Evolutionary conservation across 2,113 vertebrate genomes (phyloP), one percentile per base, ranked within the genome.

Genomic region (Marmota flaviventris): DNA sequence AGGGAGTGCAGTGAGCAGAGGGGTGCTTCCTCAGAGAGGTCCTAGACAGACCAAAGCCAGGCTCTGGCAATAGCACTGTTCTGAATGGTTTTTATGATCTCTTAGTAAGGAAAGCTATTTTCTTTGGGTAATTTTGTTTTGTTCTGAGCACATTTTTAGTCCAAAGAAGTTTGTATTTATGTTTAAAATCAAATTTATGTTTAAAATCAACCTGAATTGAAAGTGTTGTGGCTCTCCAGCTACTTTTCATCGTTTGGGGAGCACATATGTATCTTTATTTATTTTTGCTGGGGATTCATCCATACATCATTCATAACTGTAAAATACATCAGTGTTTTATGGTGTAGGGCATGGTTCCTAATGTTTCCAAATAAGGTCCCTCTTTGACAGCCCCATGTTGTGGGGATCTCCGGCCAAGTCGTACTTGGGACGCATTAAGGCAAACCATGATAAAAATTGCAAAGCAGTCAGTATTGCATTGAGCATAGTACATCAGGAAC

Each of bases 181-280:
- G 37, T 70, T 92, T 81, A 85, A 92, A 81, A 93, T 92, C 34
- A 76, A 94, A 92, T 51, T 91, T 81, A 91, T 75, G 37, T 70
- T 92, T 81, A 85, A 92, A 81, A 93, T 92, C 34, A 76, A 94
- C 48, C 32, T 16, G 24, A 95, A 69, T 18, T 94, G 63, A 75
- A 95, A 96, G 10, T 88, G 2, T 2, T 70, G 11, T 84, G 37
- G 4, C 65, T 94, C 42, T 94, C 78, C 79, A 89, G 65, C 42
- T 93, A 51, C 48, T 51, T 51, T 51, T 51, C 48, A 51, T 13
- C 48, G n/a, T 32, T 93, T 95, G 18, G 85, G 53, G 61, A 45
- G 25, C 77, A 82, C 13, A 81, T 7, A 63, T 25, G 83, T 8
- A 37, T n/a, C 82, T 95, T 95, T 92, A n/a, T 84, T 69, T 93